Percentiles rank a stretch among this genome's conserved stretches.
phyloP scores from a whole-genome alignment of 2,888 invertebrate genomes.

The Drosophila sordidapex region DNA sequence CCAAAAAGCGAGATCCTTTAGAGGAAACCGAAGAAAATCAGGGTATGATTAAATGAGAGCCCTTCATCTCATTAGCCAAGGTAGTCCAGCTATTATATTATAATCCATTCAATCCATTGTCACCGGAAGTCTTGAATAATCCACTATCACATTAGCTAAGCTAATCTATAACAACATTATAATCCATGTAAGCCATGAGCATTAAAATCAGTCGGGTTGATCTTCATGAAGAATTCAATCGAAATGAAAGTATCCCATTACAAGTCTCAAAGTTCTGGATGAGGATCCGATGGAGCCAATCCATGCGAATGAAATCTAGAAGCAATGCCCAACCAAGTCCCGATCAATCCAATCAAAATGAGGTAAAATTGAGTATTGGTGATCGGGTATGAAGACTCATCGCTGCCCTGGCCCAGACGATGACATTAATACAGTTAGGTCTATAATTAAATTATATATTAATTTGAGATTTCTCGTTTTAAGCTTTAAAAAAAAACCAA shows the following conservation, averaged over 20 bases:
- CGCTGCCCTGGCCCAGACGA: not conserved
- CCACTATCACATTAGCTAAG: not conserved
- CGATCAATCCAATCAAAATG: not conserved
- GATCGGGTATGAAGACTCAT: not conserved
- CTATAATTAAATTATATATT: not conserved
- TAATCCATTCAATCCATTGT: not conserved
- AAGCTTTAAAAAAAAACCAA: not conserved
- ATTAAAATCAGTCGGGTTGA: not conserved
- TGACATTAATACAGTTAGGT: not conserved
- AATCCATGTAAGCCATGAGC: not conserved
- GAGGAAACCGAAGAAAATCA: not conserved
- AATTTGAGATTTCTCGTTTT: not conserved
- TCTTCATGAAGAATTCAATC: not conserved
- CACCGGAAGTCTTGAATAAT: not conserved
- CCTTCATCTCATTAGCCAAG: not conserved
- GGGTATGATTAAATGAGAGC: not conserved
- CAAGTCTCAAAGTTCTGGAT: not conserved
- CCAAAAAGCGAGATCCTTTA: too few species aligned
- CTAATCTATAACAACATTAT: not conserved
- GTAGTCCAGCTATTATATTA: not conserved
- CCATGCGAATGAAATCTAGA: not conserved
- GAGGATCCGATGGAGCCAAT: not conserved
- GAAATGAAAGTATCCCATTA: not conserved
- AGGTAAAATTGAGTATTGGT: not conserved
- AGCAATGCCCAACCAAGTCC: not conserved